These are phyloP conservation scores for Drosophila gaucha DNA, from an alignment of 2,888 invertebrate genomes.

Conservation along the genomic window DNA sequence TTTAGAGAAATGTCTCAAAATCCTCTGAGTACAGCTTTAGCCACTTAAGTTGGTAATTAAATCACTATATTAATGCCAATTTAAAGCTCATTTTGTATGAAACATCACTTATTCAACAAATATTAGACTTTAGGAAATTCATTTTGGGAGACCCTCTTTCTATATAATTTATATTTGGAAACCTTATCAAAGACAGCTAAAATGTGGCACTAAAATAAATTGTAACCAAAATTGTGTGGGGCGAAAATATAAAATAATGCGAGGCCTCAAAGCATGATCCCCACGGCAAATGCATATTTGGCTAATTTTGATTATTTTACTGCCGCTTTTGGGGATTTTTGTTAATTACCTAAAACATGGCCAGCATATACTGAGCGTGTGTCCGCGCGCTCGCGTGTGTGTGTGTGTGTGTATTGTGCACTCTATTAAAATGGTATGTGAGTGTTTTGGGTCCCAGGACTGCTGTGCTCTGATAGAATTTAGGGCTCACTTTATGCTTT, in stretches of 20 bases:
- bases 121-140: neutral
- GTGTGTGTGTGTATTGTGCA: slow-evolving; percentile 40
- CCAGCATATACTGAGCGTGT: slow-evolving; percentile 30
- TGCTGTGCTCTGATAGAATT: slow-evolving; percentile 66
- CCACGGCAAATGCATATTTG: slow-evolving; percentile 53
- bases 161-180: slow-evolving; percentile 14
- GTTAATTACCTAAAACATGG: slow-evolving; percentile 67
- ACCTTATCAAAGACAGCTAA: slow-evolving; percentile 19
- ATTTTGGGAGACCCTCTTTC: neutral
- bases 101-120: neutral
- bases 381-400: no score
- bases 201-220: slow-evolving; percentile 49
- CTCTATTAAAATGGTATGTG: slow-evolving; percentile 67
- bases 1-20: no score
- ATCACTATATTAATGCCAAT: neutral
- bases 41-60: no score
- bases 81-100: neutral
- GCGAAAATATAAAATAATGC: slow-evolving; percentile 24
- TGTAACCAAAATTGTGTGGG: slow-evolving; percentile 21
- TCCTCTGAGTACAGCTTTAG: no score
- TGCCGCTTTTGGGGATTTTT: slow-evolving; percentile 56
- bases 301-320: slow-evolving; percentile 80
- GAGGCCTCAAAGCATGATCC: slow-evolving; percentile 36
- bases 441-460: slow-evolving; percentile 25
- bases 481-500: slow-evolving; percentile 67